These are phyloP conservation scores for Dicentrarchus labrax DNA, from an alignment of 2,113 vertebrate genomes.

Conservation along the genomic window DNA sequence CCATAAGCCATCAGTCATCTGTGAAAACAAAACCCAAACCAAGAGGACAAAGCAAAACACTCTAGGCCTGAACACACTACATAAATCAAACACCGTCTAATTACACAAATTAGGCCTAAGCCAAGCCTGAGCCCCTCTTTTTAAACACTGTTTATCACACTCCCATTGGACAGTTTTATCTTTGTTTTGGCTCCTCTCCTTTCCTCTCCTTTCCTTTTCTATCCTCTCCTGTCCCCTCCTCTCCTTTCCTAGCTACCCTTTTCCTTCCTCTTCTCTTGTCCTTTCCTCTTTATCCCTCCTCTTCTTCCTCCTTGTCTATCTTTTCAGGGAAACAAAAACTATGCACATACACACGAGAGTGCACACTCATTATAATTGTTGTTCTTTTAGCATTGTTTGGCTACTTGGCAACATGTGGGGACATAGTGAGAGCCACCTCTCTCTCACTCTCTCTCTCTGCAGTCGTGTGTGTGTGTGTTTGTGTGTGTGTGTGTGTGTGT, in stretches of 20 bases:
- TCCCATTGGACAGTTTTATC: slow-evolving; percentile 10
- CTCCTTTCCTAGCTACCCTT: not conserved
- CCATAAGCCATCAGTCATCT: slow-evolving; percentile 55
- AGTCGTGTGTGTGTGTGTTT: not conserved
- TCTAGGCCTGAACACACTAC: slow-evolving; percentile 9
- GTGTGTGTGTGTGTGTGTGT: not conserved
- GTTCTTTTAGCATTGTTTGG: not conserved
- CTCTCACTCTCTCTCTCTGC: not conserved
- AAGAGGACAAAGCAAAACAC: slow-evolving; percentile 40
- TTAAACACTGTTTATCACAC: slow-evolving; percentile 40
- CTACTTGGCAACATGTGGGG: slow-evolving; percentile 12
- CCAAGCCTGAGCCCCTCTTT: slow-evolving; percentile 11
- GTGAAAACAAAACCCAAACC: slow-evolving; percentile 45
- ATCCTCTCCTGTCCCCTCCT: not conserved
- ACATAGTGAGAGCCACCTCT: not conserved
- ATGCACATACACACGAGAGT: not conserved
- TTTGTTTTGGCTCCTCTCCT: slow-evolving; percentile 25
- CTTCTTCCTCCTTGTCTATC: not conserved
- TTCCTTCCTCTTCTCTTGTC: slow-evolving; percentile 10
- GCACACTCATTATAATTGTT: not conserved
- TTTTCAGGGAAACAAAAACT: slow-evolving; percentile 26
- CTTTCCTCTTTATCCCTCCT: not conserved
- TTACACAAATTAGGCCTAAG: slow-evolving; percentile 28
- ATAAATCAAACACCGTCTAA: slow-evolving; percentile 52
- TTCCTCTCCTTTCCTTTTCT: not conserved